Evolutionary conservation across 2,113 vertebrate species (phyloP), one percentile per base, ranked within the genome.

Genomic region (Herpetotheres cachinnans): DNA sequence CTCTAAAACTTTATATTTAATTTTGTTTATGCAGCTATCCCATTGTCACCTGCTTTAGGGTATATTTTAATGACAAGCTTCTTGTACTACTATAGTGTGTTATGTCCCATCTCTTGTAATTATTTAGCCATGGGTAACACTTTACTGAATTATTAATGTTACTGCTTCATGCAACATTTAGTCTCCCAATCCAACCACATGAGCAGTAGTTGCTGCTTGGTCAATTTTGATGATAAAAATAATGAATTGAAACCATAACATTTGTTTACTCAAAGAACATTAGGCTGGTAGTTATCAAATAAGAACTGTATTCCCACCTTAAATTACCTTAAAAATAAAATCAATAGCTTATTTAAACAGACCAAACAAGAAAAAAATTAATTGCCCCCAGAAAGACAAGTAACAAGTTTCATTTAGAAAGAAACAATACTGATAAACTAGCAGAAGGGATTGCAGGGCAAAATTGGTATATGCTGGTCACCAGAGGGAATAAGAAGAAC

Each of bases 341-440:
- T 98, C 97, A 85, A 97, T 98, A 96, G 65, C 96, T 97, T 97
- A 95, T 97, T 97, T 97, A 95, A 98, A 67, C 69, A 91, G 80
- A 54, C 7, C 13, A 93, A 82, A 74, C 69, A 74, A 96, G 76
- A 62, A 89, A 38, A 90, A 91, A 92, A 82, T 22, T 89, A 94
- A 90, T 86, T 77, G 50, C 69, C 66, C 80, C 13, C n/a, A 88
- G 77, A 65, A 92, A 95, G 88, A 82, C 30, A 71, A 82, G 47
- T 63, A 76, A 63, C 85, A 95, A 92, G 9, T 88, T 97, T 95
- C 40, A 83, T 81, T 94, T 67, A 55, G 56, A 73, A 96, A 67
- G 80, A 94, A 97, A 86, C 78, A 71, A 36, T 22, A 34, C 47
- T 54, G 55, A 89, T 78, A 78, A 97, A 86, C 27, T 59, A 36